Base-by-base conservation (phyloP, 2,797 vertebrate species). In the Phrynocephalus guinanensis region DNA sequence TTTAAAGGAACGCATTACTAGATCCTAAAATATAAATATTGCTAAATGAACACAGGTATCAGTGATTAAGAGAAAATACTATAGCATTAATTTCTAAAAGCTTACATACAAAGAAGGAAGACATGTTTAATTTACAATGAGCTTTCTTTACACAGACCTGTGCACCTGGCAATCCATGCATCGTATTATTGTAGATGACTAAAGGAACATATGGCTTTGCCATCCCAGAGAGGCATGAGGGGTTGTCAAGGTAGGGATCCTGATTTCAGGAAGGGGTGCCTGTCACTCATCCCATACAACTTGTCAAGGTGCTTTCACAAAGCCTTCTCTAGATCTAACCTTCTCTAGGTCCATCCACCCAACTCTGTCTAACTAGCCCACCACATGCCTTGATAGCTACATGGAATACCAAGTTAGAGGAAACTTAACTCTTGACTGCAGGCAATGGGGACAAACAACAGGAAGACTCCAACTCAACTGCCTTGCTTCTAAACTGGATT, bases 11-110 rank as follows among this genome's bases (percentile, higher is more conserved):
- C 6, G 83, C 26, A 72, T 79, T 66, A 16, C 50, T 77, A 67
- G 28, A 30, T 85, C 80, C 52, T 8, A 24, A 86, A 83, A 72
- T 2, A 87, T 11, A 52, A 92, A 68, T 84, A 8, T 86, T 66
- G 24, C 4, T 88, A 82, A 5, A 63, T 18, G 56, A 26, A 9
- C 0, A 3, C 75, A 70, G n/a, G 73, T 71, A 33, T 30, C 48
- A 92, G 84, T 0, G 73, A 75, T 6, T n/a, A 63, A 88, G 9
- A 87, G 90, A 88, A 16, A 3, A 56, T 22, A 44, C 38, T 44
- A 5, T 44, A 24, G 7, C 5, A 79, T 7, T 86, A 16, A n/a
- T 78, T 28, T 56, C n/a, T n/a, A 38, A 33, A 66, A 28, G 33
- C 22, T 24, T 85, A 68, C 11, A 28, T 6, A 9, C 80, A 90